phyloP scores from a whole-genome alignment of 23 tunicate species.

The Aplidium turbinatum region DNA sequence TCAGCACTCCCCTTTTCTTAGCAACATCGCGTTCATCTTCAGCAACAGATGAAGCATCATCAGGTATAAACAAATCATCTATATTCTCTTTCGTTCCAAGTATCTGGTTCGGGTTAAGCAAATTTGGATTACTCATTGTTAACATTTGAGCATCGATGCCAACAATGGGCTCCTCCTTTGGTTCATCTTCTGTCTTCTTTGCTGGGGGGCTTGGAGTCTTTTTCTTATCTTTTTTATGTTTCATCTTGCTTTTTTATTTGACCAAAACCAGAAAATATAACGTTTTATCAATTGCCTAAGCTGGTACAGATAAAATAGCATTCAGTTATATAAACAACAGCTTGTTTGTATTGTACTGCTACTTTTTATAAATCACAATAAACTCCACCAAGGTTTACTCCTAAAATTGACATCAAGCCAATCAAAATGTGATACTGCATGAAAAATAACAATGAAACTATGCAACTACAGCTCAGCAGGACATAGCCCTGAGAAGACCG shows the following conservation, averaged over 20 bases:
- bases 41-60: conserved; percentile 74
- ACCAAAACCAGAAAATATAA: background rate
- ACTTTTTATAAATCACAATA: no score
- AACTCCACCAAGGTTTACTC: no score
- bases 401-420: no score
- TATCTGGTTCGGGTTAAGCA: conserved; percentile 64
- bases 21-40: conserved; percentile 40
- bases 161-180: background rate
- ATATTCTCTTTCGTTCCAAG: conserved; percentile 14
- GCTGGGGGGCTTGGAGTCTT: conserved; percentile 49
- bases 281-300: no score
- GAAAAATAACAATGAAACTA: no score
- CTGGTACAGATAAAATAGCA: no score
- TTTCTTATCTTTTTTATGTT: conserved; percentile 48
- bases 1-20: conserved; percentile 24
- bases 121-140: conserved; percentile 55
- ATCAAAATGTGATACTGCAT: no score
- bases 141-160: conserved; percentile 73
- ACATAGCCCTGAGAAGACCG: no score
- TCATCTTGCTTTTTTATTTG: no score
- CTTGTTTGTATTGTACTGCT: no score
- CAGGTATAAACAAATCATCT: conserved; percentile 65
- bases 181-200: conserved; percentile 11
- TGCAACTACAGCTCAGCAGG: no score
- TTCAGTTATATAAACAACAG: no score